phyloP scores from a whole-genome alignment of 2,888 invertebrate genomes.

The Agrochola macilenta region DNA sequence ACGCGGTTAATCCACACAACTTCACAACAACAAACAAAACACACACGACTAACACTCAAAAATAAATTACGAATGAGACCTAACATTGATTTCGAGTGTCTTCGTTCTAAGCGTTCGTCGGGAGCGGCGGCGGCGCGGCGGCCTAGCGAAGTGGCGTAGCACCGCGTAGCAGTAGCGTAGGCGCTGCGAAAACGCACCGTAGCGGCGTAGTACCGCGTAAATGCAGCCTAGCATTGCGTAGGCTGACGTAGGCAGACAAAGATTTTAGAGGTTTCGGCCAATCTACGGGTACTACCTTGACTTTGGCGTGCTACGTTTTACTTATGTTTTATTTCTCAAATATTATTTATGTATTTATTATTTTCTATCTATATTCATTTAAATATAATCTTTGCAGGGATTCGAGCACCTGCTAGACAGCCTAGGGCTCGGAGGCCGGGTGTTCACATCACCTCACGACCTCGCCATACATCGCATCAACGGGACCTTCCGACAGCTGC shows the following conservation, averaged over 20 bases:
- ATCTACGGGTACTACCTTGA: neutral
- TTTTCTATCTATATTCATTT: neutral
- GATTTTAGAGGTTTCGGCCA: neutral
- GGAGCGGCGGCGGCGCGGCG: neutral
- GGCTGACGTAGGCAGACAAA: neutral
- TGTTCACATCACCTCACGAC: constrained; percentile 90
- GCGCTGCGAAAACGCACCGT: neutral
- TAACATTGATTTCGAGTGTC: neutral
- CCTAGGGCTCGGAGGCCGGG: constrained; percentile 92
- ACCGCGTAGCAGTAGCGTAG: constrained; percentile 8
- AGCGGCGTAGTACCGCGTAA: neutral
- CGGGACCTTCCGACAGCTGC: constrained; percentile 88
- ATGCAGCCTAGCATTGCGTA: neutral
- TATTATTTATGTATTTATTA: neutral
- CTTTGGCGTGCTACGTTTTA: neutral
- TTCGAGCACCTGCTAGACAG: constrained; percentile 92
- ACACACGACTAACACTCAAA: neutral
- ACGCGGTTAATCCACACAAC: neutral
- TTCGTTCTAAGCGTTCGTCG: neutral
- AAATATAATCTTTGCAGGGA: constrained; percentile 85
- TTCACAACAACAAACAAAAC: neutral
- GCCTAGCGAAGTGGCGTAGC: constrained; percentile 11
- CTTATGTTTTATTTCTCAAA: neutral
- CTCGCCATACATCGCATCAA: constrained; percentile 88
- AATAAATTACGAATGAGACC: neutral